Evolutionary conservation across 2,888 invertebrate species (phyloP).

Genomic region (Scaptomyza caliginosa): DNA sequence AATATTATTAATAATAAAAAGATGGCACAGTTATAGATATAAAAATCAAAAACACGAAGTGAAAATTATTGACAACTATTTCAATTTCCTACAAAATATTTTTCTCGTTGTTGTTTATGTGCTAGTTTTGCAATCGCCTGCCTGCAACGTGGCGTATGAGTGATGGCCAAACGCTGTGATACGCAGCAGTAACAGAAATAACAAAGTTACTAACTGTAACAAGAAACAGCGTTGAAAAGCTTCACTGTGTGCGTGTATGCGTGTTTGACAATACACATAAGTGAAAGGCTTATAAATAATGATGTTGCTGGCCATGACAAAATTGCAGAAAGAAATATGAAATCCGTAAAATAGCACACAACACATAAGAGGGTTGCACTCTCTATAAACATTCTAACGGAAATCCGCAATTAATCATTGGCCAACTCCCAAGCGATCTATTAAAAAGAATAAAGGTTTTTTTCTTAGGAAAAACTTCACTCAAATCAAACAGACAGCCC

Average conservation of each 20-base stretch:
- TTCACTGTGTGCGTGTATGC: neutral
- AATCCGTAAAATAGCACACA: neutral
- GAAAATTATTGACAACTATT: constrained; percentile 39
- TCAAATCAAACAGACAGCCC: neutral
- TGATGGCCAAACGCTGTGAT: constrained; percentile 41
- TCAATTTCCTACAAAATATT: constrained; percentile 12
- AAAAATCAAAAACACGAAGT: too few relatives aligned
- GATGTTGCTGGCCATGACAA: constrained; percentile 20
- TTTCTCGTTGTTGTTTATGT: neutral
- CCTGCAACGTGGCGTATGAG: constrained; percentile 54
- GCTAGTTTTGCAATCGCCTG: constrained; percentile 18
- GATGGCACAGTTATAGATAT: neutral
- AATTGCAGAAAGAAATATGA: neutral
- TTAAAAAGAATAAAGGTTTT: neutral
- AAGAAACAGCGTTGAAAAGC: neutral
- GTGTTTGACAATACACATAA: neutral
- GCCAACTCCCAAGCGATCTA: neutral
- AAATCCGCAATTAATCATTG: neutral
- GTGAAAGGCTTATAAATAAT: constrained; percentile 45
- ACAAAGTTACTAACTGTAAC: neutral
- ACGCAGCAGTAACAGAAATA: neutral
- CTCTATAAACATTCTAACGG: too few relatives aligned
- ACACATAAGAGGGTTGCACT: neutral
- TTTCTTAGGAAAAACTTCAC: neutral
- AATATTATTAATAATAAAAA: constrained; percentile 36